Evolutionary conservation across 2,113 vertebrate genomes (phyloP).

Genomic region (Chaetura pelagica): DNA sequence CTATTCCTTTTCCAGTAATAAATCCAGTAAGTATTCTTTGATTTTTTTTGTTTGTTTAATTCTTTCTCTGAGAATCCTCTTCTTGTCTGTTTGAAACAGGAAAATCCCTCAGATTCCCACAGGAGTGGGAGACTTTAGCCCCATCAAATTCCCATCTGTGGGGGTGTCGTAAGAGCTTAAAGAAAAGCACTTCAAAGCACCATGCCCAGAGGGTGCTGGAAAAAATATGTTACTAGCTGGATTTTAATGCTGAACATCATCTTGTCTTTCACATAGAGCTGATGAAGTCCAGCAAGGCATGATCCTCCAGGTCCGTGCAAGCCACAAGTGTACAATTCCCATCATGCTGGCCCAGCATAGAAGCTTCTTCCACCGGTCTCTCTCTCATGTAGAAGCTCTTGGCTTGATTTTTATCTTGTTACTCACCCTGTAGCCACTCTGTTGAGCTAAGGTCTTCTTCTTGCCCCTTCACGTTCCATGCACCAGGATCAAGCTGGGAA

Average conservation of each 20-base stretch:
- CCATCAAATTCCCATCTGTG: not conserved
- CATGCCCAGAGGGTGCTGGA: not conserved
- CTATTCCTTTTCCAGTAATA: not conserved
- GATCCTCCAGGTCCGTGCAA: not conserved
- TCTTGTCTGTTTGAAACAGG: not conserved
- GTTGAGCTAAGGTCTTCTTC: not conserved
- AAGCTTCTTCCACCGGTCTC: not conserved
- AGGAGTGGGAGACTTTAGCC: not conserved
- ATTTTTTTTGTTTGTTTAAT: not conserved
- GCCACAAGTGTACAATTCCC: not conserved
- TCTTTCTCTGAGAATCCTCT: not conserved
- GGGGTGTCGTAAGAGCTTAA: rapidly evolving
- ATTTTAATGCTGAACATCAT: not conserved
- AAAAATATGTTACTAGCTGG: not conserved
- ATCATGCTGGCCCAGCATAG: rapidly evolving
- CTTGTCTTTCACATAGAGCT: not conserved
- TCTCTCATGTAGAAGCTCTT: not conserved
- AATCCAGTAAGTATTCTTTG: not conserved
- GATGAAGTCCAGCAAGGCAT: rapidly evolving
- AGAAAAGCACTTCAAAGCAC: not conserved
- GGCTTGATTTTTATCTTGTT: not conserved
- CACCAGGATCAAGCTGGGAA: not conserved
- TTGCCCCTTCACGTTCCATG: rapidly evolving
- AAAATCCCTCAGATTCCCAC: not conserved
- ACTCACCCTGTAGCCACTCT: not conserved